These are phyloP conservation scores for Ceuthmochares aereus DNA, from an alignment of 2,113 vertebrate genomes.

Conservation along the genomic window DNA sequence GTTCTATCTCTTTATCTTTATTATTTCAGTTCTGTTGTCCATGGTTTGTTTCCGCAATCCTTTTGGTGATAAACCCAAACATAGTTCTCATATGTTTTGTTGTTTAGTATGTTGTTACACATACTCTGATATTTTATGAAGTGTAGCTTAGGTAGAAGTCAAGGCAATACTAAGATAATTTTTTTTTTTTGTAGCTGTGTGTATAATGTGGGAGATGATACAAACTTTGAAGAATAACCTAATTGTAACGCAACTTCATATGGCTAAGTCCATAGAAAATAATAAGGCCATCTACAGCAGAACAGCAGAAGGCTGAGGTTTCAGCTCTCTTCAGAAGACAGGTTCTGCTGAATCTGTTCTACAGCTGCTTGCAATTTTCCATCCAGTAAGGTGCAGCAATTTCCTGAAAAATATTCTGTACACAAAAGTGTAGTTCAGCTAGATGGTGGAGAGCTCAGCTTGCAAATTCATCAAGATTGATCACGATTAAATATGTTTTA, in stretches of 20 bases:
- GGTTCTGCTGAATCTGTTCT: not conserved
- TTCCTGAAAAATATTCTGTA: not conserved
- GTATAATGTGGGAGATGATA: not conserved
- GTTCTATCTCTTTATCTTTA: not conserved
- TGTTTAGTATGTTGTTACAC: not conserved
- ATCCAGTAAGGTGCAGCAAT: not conserved
- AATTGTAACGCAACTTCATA: not conserved
- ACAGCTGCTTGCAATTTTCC: slow-evolving; percentile 42
- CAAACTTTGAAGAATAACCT: not conserved
- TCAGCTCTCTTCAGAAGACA: not conserved
- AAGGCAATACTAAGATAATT: not conserved
- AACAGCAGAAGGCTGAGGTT: slow-evolving; percentile 22
- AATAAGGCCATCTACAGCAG: not conserved
- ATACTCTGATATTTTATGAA: not conserved
- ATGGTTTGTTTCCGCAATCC: not conserved
- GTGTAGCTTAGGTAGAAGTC: not conserved
- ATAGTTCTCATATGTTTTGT: not conserved
- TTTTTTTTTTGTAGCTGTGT: not conserved
- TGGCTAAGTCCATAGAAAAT: not conserved
- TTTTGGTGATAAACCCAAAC: not conserved
- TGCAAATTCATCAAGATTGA: not conserved
- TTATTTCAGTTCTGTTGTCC: not conserved
- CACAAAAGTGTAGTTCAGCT: not conserved
- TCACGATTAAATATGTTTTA: not conserved
- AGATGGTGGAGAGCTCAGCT: not conserved